Conservation (phyloP, 2,888 invertebrate species). For the Pomacea canaliculata region DNA sequence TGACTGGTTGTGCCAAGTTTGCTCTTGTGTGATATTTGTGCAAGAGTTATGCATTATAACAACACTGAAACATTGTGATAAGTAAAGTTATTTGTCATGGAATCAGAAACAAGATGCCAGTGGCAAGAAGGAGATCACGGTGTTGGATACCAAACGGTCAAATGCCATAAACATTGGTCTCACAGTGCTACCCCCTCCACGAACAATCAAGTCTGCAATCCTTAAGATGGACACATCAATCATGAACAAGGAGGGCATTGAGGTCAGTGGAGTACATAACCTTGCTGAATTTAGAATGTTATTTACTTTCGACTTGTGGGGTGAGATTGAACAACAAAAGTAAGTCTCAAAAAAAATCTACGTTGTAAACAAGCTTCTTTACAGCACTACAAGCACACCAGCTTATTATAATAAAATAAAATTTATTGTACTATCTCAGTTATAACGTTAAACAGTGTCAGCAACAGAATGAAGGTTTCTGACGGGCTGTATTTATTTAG, state of each 20-base stretch:
- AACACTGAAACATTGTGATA: no score
- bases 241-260: conserved; percentile 97
- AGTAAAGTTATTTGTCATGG: background rate
- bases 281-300: background rate
- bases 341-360: background rate
- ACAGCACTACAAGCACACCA: background rate
- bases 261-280: conserved; percentile 72
- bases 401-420: background rate
- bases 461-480: no score
- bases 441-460: no score
- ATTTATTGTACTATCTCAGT: no score
- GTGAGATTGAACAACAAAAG: background rate
- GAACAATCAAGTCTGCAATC: conserved; percentile 96
- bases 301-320: background rate
- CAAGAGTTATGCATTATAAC: no score
- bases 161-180: conserved; percentile 99
- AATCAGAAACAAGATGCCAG: conserved; percentile 51
- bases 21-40: no score
- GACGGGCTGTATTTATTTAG: no score
- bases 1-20: no score
- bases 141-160: conserved; percentile 95
- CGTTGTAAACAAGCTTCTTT: background rate
- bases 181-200: conserved; percentile 97
- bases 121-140: conserved; percentile 88
- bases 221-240: conserved; percentile 99